Percentiles rank a stretch among this genome's conserved stretches.
Conservation (phyloP, 2,888 invertebrate species). For the Priocnemis perturbator region DNA sequence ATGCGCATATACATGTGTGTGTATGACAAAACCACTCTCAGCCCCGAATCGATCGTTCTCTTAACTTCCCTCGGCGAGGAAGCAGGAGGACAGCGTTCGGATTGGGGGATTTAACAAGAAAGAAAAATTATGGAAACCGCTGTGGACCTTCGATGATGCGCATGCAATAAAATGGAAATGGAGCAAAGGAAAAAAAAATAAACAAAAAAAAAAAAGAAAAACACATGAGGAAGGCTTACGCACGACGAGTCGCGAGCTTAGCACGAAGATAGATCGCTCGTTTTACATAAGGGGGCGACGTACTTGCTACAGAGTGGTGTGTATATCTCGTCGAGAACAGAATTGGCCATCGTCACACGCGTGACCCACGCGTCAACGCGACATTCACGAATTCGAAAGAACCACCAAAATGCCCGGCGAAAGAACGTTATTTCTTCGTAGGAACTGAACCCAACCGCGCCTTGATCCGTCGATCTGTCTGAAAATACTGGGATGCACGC, state of each 20-base stretch:
- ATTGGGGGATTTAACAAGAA: neutral
- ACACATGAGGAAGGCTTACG: constrained; percentile 18
- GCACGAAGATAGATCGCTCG: constrained; percentile 40
- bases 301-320: constrained; percentile 6
- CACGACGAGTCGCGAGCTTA: constrained; percentile 41
- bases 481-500: constrained; percentile 37
- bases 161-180: neutral
- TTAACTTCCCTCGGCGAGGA: neutral
- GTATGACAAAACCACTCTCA: no score
- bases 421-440: constrained; percentile 56
- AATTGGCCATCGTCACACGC: constrained; percentile 39
- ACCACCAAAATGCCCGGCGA: constrained; percentile 49
- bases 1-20: neutral
- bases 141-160: neutral
- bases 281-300: constrained; percentile 22
- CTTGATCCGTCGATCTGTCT: constrained; percentile 37
- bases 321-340: neutral
- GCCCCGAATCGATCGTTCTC: no score
- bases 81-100: neutral
- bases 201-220: constrained; percentile 10
- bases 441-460: constrained; percentile 66
- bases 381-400: constrained; percentile 51
- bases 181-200: constrained; percentile 13
- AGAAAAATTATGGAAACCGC: no score
- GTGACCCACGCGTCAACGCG: constrained; percentile 11